Conservation (phyloP, 2,888 invertebrate species). For the Uloborus plumipes region DNA sequence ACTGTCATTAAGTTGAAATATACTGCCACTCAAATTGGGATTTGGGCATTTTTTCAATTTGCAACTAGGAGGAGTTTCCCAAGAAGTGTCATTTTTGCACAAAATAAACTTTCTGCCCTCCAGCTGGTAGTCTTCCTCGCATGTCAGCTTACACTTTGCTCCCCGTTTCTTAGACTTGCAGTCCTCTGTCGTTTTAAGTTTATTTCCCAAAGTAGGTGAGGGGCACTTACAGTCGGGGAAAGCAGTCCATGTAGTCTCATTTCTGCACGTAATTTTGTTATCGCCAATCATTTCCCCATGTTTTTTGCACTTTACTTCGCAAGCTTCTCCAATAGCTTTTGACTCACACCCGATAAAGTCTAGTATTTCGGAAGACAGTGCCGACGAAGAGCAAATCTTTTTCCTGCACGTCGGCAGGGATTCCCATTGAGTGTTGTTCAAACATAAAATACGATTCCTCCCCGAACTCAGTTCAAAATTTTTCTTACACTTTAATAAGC, state of each 20-base stretch:
- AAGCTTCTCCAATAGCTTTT: not conserved
- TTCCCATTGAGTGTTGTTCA: not conserved
- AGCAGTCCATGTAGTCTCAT: not conserved
- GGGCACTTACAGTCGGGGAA: not conserved
- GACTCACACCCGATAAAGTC: not conserved
- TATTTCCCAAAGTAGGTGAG: not conserved
- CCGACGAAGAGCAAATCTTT: not conserved
- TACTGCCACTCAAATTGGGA: not conserved
- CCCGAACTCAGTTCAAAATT: too few relatives aligned
- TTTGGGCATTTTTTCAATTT: not conserved
- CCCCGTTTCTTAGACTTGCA: conserved; percentile 1
- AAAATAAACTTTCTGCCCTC: not conserved
- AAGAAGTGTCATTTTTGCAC: conserved; percentile 7
- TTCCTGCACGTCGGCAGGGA: not conserved
- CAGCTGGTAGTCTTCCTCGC: not conserved
- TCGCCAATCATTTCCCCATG: not conserved
- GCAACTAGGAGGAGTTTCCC: conserved; percentile 16
- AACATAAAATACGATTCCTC: too few relatives aligned
- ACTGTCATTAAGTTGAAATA: too few relatives aligned
- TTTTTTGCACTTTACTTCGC: not conserved
- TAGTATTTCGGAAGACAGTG: not conserved
- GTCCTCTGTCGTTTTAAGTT: not conserved
- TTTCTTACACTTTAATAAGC: not conserved
- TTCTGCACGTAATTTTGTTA: not conserved
- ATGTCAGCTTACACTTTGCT: not conserved